Evolutionary conservation across 2,888 invertebrate species (phyloP).

Genomic region (Phortica okadai): DNA sequence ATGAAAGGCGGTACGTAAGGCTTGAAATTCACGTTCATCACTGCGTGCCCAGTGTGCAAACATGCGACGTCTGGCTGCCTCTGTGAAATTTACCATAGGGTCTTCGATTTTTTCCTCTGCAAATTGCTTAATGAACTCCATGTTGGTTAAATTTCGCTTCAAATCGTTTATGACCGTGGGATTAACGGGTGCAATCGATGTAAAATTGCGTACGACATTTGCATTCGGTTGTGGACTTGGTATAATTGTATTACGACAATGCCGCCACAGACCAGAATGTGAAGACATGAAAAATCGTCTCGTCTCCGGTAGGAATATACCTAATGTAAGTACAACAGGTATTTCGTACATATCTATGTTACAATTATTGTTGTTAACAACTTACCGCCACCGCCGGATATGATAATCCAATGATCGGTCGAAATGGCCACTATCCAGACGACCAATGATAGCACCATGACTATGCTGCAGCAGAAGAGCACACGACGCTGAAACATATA

Average conservation of each 20-base stretch:
- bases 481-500: slow-evolving; percentile 84
- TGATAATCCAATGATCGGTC: slow-evolving; percentile 85
- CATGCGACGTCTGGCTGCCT: slow-evolving; percentile 69
- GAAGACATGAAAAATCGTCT: slow-evolving; percentile 81
- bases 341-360: neutral
- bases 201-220: slow-evolving; percentile 79
- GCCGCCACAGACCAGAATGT: slow-evolving; percentile 83
- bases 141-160: slow-evolving; percentile 65
- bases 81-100: slow-evolving; percentile 63
- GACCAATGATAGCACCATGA: slow-evolving; percentile 82
- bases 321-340: slow-evolving; percentile 70
- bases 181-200: slow-evolving; percentile 75
- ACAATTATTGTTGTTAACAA: neutral
- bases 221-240: slow-evolving; percentile 77
- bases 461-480: slow-evolving; percentile 83
- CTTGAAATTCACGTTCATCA: slow-evolving; percentile 68
- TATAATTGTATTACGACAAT: slow-evolving; percentile 73
- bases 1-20: slow-evolving; percentile 67
- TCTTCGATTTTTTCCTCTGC: slow-evolving; percentile 55
- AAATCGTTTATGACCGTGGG: slow-evolving; percentile 63
- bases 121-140: slow-evolving; percentile 67
- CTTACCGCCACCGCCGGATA: slow-evolving; percentile 75
- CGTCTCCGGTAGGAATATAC: slow-evolving; percentile 79
- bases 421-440: slow-evolving; percentile 86
- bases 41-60: slow-evolving; percentile 74